These are phyloP conservation scores for Regulus satrapa DNA, from an alignment of 2,113 vertebrate genomes.

Conservation along the genomic window DNA sequence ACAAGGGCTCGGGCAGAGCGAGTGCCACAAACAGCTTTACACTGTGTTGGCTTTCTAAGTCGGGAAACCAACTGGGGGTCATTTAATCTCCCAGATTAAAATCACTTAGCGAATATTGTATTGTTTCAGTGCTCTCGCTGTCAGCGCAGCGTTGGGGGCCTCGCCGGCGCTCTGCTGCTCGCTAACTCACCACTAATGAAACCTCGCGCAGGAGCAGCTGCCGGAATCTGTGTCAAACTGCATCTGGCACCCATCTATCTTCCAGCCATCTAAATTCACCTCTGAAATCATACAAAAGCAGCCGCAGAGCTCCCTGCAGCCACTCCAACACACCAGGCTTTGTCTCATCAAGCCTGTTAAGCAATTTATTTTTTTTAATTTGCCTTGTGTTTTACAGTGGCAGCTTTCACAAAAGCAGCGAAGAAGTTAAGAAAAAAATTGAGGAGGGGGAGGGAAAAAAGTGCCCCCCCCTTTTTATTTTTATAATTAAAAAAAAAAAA, in stretches of 20 bases:
- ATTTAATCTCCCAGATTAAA: constrained; percentile 75
- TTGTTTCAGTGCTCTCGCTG: constrained; percentile 54
- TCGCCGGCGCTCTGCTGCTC: constrained; percentile 53
- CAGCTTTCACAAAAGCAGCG: constrained; percentile 15
- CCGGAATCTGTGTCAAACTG: constrained; percentile 75
- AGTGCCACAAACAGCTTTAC: constrained; percentile 12
- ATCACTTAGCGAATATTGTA: constrained; percentile 73
- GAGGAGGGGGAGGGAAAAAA: neutral
- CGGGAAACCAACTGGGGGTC: constrained; percentile 63
- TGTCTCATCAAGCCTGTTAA: constrained; percentile 71
- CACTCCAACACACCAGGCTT: constrained; percentile 69
- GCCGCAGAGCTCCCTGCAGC: constrained; percentile 56
- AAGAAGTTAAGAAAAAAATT: neutral
- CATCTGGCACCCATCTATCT: constrained; percentile 82
- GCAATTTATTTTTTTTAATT: constrained; percentile 70
- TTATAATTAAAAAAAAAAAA: neutral
- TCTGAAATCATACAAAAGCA: constrained; percentile 74
- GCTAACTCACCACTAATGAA: constrained; percentile 67
- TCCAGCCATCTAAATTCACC: constrained; percentile 76
- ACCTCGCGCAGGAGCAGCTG: constrained; percentile 73
- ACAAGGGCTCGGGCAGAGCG: neutral
- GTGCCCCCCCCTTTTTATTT: neutral
- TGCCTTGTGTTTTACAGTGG: constrained; percentile 39
- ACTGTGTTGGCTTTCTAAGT: constrained; percentile 26
- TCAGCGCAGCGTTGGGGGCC: constrained; percentile 53